Percentiles rank a stretch among this genome's conserved stretches.
phyloP scores from a whole-genome alignment of 2,113 vertebrate genomes.

The Megaceryle torquata region DNA sequence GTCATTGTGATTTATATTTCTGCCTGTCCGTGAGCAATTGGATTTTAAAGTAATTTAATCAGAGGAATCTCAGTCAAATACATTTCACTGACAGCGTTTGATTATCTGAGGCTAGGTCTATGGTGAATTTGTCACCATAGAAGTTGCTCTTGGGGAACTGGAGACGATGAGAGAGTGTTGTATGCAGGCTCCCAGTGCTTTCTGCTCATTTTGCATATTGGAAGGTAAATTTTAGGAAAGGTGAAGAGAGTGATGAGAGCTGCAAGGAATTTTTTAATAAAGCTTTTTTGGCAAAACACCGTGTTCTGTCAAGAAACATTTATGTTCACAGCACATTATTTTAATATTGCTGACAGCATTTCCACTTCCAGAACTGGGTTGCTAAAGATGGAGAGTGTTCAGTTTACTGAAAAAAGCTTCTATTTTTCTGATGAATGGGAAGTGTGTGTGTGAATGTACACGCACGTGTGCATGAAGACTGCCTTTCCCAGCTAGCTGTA shows the following conservation, averaged over 20 bases:
- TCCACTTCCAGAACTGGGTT: neutral
- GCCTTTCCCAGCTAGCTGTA: neutral
- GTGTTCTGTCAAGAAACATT: neutral
- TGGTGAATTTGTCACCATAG: neutral
- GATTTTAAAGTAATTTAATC: neutral
- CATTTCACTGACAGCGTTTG: neutral
- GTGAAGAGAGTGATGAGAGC: neutral
- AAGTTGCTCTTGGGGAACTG: neutral
- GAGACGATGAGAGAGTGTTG: neutral
- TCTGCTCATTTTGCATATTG: neutral
- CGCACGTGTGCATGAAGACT: neutral
- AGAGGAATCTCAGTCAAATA: neutral
- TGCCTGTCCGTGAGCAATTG: neutral
- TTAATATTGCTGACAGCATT: neutral
- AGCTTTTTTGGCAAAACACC: neutral
- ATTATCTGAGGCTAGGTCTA: neutral
- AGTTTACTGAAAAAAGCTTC: neutral
- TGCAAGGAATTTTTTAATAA: conserved; percentile 30
- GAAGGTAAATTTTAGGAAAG: neutral
- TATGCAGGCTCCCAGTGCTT: neutral
- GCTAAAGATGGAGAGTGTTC: neutral
- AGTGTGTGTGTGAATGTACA: neutral
- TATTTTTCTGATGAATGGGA: neutral
- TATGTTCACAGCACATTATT: neutral
- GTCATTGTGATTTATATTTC: neutral